Evolutionary conservation across 2,797 vertebrate genomes (phyloP).

Genomic region (Acrossocheilus fasciatus): DNA sequence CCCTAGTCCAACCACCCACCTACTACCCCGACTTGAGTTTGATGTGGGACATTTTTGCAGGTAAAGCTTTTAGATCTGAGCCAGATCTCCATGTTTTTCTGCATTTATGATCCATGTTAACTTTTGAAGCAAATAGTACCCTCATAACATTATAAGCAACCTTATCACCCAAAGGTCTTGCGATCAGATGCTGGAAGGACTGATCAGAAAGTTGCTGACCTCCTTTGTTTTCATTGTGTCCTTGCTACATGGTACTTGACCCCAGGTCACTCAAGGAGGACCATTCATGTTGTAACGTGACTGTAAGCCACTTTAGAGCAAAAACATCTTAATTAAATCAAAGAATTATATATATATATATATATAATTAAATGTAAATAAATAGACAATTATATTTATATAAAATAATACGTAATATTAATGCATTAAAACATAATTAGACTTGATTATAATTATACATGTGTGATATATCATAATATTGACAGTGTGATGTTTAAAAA

Average conservation of each 20-base stretch:
- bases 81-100: background rate
- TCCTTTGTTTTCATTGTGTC: background rate
- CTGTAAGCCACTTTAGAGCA: background rate
- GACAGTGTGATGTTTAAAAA: background rate
- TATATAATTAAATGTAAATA: background rate
- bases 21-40: constrained; percentile 30
- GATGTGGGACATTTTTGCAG: background rate
- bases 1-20: constrained; percentile 54
- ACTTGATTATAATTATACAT: background rate
- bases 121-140: background rate
- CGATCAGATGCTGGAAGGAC: background rate
- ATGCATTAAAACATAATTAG: background rate
- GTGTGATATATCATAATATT: background rate
- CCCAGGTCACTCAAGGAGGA: background rate
- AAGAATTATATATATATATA: no score
- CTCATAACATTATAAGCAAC: background rate
- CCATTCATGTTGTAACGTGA: background rate
- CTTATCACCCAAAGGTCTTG: background rate
- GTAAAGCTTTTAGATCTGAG: background rate
- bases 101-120: background rate
- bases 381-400: background rate
- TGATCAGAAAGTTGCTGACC: background rate
- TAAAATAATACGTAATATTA: background rate
- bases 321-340: background rate
- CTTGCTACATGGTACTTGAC: constrained; percentile 27